Evolutionary conservation across 2,113 vertebrate species (phyloP).

Genomic region (Cavia porcellus): DNA sequence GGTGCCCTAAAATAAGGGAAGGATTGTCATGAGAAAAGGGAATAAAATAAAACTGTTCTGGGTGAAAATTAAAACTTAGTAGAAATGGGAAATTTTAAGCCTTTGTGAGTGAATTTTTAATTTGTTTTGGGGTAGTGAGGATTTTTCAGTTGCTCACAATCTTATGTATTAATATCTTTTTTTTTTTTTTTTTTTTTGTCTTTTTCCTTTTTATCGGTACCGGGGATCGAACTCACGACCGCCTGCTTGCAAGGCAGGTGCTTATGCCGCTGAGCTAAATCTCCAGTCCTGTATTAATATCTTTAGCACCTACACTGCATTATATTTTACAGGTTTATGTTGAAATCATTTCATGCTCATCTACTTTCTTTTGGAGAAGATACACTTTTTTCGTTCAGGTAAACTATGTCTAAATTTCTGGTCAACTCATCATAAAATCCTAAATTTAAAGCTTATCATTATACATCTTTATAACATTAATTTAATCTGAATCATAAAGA

Average conservation of each 20-base stretch:
- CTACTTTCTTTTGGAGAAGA: background rate
- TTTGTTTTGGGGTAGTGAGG: background rate
- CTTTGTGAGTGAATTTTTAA: constrained; percentile 32
- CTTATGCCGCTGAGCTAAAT: too few species aligned
- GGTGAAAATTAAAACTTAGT: background rate
- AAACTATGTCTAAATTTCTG: background rate
- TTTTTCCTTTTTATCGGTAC: too few species aligned
- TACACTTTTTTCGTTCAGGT: background rate
- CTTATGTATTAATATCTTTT: background rate
- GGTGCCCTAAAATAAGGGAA: background rate
- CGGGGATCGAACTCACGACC: too few species aligned
- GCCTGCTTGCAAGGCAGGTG: too few species aligned
- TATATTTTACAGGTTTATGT: background rate
- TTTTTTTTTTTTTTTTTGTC: too few species aligned
- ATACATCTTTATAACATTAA: background rate
- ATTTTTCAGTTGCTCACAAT: background rate
- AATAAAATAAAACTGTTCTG: background rate
- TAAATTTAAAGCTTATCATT: background rate
- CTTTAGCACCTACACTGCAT: background rate
- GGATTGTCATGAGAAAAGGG: background rate
- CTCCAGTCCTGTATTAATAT: background rate
- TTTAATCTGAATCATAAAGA: background rate
- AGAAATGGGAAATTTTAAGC: background rate
- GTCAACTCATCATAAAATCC: background rate
- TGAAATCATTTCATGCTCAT: background rate